phyloP scores from a whole-genome alignment of 2,888 invertebrate species.

The Barypeithes pellucidus region DNA sequence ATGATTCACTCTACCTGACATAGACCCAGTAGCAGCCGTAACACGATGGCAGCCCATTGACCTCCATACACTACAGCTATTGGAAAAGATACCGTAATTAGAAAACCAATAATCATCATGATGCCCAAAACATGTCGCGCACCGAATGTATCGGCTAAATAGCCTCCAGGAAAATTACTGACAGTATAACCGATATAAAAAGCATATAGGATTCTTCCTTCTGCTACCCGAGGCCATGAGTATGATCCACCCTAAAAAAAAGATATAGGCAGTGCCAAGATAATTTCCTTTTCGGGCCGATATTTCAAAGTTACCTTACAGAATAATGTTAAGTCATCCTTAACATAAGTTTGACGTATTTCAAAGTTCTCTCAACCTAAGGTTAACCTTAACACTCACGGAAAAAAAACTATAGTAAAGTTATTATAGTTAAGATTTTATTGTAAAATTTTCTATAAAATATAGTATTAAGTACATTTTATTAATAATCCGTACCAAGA shows the following conservation, averaged over 20 bases:
- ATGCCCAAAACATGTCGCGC: conserved; percentile 87
- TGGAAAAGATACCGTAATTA: conserved; percentile 86
- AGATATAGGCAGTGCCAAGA: neutral
- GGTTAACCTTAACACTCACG: no score
- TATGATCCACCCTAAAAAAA: conserved; percentile 58
- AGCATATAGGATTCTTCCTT: conserved; percentile 84
- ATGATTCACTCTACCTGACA: conserved; percentile 76
- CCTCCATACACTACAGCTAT: conserved; percentile 76
- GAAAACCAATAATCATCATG: conserved; percentile 85
- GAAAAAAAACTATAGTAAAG: no score
- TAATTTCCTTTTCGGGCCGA: no score
- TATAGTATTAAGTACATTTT: no score
- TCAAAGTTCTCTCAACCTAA: no score
- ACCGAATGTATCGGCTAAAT: conserved; percentile 84
- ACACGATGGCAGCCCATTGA: conserved; percentile 77
- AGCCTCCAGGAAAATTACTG: conserved; percentile 87
- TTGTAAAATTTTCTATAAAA: no score
- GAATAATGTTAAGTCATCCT: no score
- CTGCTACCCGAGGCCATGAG: conserved; percentile 80
- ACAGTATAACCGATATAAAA: conserved; percentile 91
- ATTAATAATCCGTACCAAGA: no score
- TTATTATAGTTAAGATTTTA: no score
- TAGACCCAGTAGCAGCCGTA: conserved; percentile 79
- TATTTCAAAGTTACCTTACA: no score
- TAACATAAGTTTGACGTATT: no score